Base-by-base conservation (phyloP, 2,113 vertebrate species). In the Herpailurus yagouaroundi region DNA sequence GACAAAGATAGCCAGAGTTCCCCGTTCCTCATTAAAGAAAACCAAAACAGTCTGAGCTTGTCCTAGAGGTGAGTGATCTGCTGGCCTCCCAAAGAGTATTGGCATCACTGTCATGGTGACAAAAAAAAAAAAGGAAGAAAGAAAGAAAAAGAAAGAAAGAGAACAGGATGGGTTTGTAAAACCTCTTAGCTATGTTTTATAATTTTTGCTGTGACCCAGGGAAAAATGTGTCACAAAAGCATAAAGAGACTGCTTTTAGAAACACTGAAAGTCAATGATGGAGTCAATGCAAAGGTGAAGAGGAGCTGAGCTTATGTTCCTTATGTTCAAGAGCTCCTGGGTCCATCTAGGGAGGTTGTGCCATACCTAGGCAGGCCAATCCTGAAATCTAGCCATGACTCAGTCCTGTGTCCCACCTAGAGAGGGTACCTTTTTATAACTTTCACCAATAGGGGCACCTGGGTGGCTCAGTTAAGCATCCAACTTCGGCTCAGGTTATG, bases 201-300 rank as follows among this genome's bases (percentile, higher is more conserved):
- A 60, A 18, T 66, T 93, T 93, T 86, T 77, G 80, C 74, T 88
- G 12, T 91, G 36, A 88, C 25, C 21, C 38, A 71, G 50, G 33
- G 50, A 52, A 68, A 64, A 80, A 16, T 94, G 31, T 55, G 18
- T 90, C 38, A 66, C 71, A 81, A 52, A 82, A 89, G 77, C 74
- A 38, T 96, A n/a, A 83, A 89, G 55, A n/a, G 64, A 92, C 57
- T 45, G 52, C 64, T 93, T 57, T 94, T 69, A 76, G 84, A 48
- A 88, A 86, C 33, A 80, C 45, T 82, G n/a, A 5, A 83, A 82
- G n/a, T 21, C 91, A 71, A 2, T 36, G n/a, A 94, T 68, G 29
- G 74, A 87, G 55, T 80, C 25, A 23, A 25, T 45, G 3, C 33
- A 63, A 73, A 25, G 57, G 25, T 33, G 38, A 80, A 8, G 38